A percentile compares a stretch with the other conserved stretches of the same genome.
Evolutionary conservation across 2,113 vertebrate genomes (phyloP).

Genomic region (Zingel zingel): DNA sequence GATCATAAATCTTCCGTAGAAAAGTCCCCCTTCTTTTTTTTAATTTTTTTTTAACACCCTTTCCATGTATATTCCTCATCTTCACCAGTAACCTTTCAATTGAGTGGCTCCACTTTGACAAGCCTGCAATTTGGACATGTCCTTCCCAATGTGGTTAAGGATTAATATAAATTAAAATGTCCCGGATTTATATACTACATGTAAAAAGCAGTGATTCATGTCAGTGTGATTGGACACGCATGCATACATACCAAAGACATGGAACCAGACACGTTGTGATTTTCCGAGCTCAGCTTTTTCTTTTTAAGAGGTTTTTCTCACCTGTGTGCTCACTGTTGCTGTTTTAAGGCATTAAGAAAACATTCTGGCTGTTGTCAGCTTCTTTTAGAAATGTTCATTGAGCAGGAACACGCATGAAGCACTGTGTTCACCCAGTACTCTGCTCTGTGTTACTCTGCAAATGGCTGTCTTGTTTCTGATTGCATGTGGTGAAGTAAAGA

Average conservation of each 20-base stretch:
- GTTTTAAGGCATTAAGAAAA: slow-evolving; percentile 74
- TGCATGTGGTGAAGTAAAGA: slow-evolving; percentile 83
- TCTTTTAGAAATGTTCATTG: slow-evolving; percentile 57
- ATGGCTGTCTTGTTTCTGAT: slow-evolving; percentile 81
- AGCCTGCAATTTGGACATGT: slow-evolving; percentile 25
- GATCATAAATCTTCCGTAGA: slow-evolving; percentile 55
- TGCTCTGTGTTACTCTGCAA: slow-evolving; percentile 76
- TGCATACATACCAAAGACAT: slow-evolving; percentile 29
- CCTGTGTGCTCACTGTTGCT: slow-evolving; percentile 67
- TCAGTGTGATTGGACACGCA: slow-evolving; percentile 6
- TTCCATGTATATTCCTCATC: slow-evolving; percentile 22
- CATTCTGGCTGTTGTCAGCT: slow-evolving; percentile 77
- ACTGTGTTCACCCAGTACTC: slow-evolving; percentile 50
- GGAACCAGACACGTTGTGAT: slow-evolving; percentile 43
- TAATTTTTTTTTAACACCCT: neutral
- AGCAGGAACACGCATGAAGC: slow-evolving; percentile 62
- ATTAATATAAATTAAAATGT: slow-evolving; percentile 50
- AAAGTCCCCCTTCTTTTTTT: neutral
- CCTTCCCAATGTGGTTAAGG: slow-evolving; percentile 29
- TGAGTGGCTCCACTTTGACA: slow-evolving; percentile 29
- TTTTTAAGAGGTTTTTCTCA: slow-evolving; percentile 57
- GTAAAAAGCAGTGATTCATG: slow-evolving; percentile 19
- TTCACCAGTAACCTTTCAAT: slow-evolving; percentile 42
- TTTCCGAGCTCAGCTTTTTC: slow-evolving; percentile 29
- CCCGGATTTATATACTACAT: slow-evolving; percentile 16